phyloP scores from a whole-genome alignment of 2,888 invertebrate species.

The Syrista parreyssii region DNA sequence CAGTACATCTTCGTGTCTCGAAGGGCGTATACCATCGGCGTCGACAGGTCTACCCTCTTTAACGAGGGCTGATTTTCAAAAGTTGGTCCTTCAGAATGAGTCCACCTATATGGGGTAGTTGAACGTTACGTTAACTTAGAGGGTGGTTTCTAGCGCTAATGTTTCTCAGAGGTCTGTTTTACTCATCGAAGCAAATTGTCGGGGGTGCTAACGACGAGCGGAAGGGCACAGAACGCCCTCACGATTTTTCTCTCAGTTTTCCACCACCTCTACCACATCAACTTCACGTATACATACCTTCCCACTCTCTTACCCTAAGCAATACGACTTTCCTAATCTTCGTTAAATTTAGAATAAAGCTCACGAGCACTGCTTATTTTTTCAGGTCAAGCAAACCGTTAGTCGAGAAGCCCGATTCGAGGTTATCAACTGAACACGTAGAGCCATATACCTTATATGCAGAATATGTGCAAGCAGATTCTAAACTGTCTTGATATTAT shows the following conservation, averaged over 20 bases:
- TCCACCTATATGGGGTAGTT: not conserved
- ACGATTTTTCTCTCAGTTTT: slow-evolving; percentile 7
- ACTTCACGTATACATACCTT: not conserved
- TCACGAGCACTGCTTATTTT: not conserved
- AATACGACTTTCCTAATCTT: not conserved
- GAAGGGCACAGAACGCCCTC: slow-evolving; percentile 18
- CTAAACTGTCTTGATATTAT: not conserved
- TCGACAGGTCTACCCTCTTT: slow-evolving; percentile 3
- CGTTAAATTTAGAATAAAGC: not conserved
- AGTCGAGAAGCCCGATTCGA: not conserved
- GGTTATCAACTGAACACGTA: not conserved
- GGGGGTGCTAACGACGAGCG: slow-evolving; percentile 31
- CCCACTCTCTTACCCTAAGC: not conserved
- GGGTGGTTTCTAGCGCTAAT: slow-evolving; percentile 7
- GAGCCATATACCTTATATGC: not conserved
- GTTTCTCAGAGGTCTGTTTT: slow-evolving; percentile 21
- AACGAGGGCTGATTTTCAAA: not conserved
- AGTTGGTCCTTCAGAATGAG: not conserved
- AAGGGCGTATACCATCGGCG: slow-evolving; percentile 35
- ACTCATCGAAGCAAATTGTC: slow-evolving; percentile 26
- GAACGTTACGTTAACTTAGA: slow-evolving; percentile 9
- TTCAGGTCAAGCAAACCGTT: not conserved
- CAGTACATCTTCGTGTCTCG: slow-evolving; percentile 37
- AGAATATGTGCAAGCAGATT: not conserved
- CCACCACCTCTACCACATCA: not conserved